phyloP scores from a whole-genome alignment of 1,140 invertebrate genomes.

The Meloidogyne hapla region DNA sequence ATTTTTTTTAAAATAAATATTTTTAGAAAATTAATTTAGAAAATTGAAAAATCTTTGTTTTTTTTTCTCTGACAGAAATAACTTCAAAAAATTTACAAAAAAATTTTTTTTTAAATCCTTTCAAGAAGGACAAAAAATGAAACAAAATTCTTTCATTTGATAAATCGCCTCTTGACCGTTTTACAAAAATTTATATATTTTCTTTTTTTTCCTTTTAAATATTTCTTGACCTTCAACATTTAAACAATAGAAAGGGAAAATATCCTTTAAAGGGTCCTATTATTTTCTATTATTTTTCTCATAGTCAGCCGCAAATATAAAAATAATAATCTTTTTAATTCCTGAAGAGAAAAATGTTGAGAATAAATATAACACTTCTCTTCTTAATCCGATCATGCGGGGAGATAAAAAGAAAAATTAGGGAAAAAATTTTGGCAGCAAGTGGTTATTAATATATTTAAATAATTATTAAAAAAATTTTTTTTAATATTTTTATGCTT shows the following conservation, averaged over 20 bases:
- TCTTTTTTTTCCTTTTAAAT: too few species aligned
- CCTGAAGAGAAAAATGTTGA: background rate
- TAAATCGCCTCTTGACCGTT: slow-evolving; percentile 3
- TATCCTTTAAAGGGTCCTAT: background rate
- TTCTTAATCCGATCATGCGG: background rate
- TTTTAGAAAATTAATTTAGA: too few species aligned
- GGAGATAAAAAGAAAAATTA: background rate
- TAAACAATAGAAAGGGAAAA: too few species aligned
- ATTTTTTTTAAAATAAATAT: too few species aligned
- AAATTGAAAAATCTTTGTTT: too few species aligned
- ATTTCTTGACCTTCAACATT: background rate
- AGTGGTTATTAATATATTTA: too few species aligned
- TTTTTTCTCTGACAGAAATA: too few species aligned
- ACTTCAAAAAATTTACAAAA: too few species aligned
- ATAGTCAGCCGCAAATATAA: background rate
- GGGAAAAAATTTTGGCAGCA: too few species aligned
- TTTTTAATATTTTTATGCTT: too few species aligned
- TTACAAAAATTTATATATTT: background rate
- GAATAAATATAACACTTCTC: too few species aligned
- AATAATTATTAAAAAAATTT: too few species aligned
- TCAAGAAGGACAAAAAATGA: background rate
- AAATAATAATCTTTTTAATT: background rate
- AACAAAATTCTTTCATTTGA: background rate
- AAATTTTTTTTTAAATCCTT: background rate
- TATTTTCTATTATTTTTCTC: background rate